Evolutionary conservation across 2,888 invertebrate species (phyloP), one percentile per base, ranked within the genome.

Genomic region (Microdon myrmicae): DNA sequence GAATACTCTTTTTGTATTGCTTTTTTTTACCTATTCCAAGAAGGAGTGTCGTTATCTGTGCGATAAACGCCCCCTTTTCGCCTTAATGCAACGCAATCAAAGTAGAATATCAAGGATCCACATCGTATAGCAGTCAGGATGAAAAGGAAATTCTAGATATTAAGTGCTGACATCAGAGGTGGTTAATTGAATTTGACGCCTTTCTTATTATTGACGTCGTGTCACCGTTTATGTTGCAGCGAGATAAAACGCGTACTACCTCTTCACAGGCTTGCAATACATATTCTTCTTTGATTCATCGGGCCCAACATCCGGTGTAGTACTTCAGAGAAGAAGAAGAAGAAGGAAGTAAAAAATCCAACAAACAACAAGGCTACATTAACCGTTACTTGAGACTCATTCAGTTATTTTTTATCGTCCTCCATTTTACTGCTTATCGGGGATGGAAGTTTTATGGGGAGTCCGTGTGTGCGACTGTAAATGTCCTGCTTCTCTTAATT

Each of bases 21-120:
- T 8, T 35, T 19, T n/a, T 16, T 3, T 8, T 26, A 26, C n/a
- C 28, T 41, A 26, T 9, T 54, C 22, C 49, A 28, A 51, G 49
- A 56, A 53, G 60, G 68, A 67, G 69, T 69, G 70, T 69, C 67
- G 68, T 69, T 70, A 70, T 69, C 70, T 70, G 70, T 69, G 70
- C 70, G 69, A 70, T 70, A 70, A 70, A 67, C 70, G 70, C 70
- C 70, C 69, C 68, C 64, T 69, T 69, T 67, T 60, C 55, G 45
- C 51, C 28, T 28, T 8, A n/a, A 47, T 34, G 41, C 45, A 59
- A 54, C 49, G 55, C 51, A 58, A 34, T 58, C 41, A 55, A 60
- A 54, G 54, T 37, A n/a, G n/a, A n/a, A n/a, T n/a, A n/a, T n/a
- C n/a, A n/a, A n/a, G n/a, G n/a, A n/a, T n/a, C n/a, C n/a, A n/a